Base-by-base conservation (phyloP, 2,113 vertebrate species). In the Zingel zingel region DNA sequence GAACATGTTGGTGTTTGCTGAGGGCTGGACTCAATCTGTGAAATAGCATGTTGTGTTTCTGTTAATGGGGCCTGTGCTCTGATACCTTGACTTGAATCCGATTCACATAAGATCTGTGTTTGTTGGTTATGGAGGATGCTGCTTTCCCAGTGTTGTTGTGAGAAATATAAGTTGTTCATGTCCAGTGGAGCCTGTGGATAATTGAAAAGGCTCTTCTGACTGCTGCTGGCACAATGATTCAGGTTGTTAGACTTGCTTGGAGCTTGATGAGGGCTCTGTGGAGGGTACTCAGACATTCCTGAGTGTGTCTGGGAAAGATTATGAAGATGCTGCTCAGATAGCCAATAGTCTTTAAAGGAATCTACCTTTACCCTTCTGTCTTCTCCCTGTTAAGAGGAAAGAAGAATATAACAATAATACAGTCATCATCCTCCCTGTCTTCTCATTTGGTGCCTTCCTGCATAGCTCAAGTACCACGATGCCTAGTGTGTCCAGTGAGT, bases 301-400 rank as follows among this genome's bases (percentile, higher is more conserved):
- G 74, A 78, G 43, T 87, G 67, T 0, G 19, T 79, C 84, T 87
- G 90, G 77, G 87, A 83, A 61, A 84, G 30, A 69, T 82, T 62
- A 47, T 62, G 73, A 57, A 80, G 64, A 59, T 66, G 79, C 21
- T 87, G 84, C 58, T 78, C 61, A 1, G 79, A 43, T 76, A 50
- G 69, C 56, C 67, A 58, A 39, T 69, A 61, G 64, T 43, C 65
- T 82, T 86, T 76, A 45, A 66, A 59, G 57, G 77, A 76, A 56
- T 85, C 82, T 39, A 4, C 45, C 33, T 56, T 79, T 56, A 11
- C 57, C 16, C 1, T 51, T 53, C 0, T 53, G 43, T 88, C 81
- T 56, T 89, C 56, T 56, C 47, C 90, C 95, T 95, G 89, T 88
- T 86, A 82, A 74, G 57, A 87, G 91, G 53, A 11, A 43, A 91